phyloP scores from a whole-genome alignment of 2,888 invertebrate species.

The Thelaira solivaga region DNA sequence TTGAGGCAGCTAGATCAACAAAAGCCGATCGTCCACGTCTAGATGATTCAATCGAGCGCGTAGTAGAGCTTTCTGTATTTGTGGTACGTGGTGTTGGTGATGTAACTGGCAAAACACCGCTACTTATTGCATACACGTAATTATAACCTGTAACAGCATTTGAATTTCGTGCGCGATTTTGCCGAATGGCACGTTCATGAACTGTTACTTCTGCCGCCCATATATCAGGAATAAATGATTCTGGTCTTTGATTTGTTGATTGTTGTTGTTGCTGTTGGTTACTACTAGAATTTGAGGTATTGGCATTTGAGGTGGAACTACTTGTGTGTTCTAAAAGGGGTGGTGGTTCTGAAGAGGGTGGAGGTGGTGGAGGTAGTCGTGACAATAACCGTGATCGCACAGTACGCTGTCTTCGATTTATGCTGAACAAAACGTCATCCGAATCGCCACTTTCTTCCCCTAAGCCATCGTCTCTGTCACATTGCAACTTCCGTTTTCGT shows the following conservation, averaged over 20 bases:
- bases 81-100: conserved; percentile 38
- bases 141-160: conserved; percentile 74
- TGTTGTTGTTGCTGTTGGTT: conserved; percentile 34
- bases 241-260: conserved; percentile 61
- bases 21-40: conserved; percentile 39
- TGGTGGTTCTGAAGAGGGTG: conserved; percentile 50
- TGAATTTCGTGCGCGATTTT: conserved; percentile 70
- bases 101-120: conserved; percentile 73
- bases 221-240: conserved; percentile 75
- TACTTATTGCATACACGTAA: conserved; percentile 76
- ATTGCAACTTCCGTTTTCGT: conserved; percentile 66
- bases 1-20: conserved; percentile 35
- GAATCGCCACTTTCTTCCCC: conserved; percentile 52
- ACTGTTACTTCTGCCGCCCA: conserved; percentile 77
- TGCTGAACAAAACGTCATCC: conserved; percentile 57
- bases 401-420: conserved; percentile 58
- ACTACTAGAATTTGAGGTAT: conserved; percentile 24
- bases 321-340: conserved; percentile 44
- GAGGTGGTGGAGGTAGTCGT: conserved; percentile 50
- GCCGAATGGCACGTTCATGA: conserved; percentile 74
- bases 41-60: conserved; percentile 20
- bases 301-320: conserved; percentile 44
- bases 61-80: conserved; percentile 20
- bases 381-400: conserved; percentile 43
- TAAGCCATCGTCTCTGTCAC: conserved; percentile 63